Percentiles rank a stretch among this genome's conserved stretches.
phyloP scores from a whole-genome alignment of 2,888 invertebrate genomes.

The Lasioglossum marginatum region DNA sequence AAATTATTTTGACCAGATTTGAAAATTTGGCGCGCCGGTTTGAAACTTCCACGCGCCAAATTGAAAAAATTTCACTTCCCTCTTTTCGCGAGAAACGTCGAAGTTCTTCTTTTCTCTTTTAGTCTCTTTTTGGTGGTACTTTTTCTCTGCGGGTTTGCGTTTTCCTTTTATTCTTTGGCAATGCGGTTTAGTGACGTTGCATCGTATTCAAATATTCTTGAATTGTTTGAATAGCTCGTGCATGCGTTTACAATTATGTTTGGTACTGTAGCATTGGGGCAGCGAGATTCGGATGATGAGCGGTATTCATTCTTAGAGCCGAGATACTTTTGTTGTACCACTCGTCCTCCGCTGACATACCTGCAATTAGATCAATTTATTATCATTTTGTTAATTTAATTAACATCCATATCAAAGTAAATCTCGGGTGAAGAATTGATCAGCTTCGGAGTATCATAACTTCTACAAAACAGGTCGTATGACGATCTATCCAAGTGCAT shows the following conservation, averaged over 20 bases:
- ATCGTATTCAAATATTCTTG: slow-evolving; percentile 28
- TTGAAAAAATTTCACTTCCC: slow-evolving; percentile 6
- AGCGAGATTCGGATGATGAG: slow-evolving; percentile 97
- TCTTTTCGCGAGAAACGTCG: slow-evolving; percentile 11
- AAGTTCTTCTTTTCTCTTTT: slow-evolving; percentile 25
- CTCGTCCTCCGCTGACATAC: slow-evolving; percentile 97
- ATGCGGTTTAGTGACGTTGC: slow-evolving; percentile 24
- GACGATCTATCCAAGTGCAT: background rate
- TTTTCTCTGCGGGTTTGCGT: background rate
- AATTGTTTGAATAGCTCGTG: slow-evolving; percentile 59
- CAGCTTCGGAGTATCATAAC: background rate
- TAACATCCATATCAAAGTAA: background rate
- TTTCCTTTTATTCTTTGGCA: slow-evolving; percentile 7
- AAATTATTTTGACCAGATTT: slow-evolving; percentile 19
- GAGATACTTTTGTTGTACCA: slow-evolving; percentile 99
- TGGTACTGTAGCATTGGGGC: slow-evolving; percentile 99
- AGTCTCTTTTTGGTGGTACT: slow-evolving; percentile 15
- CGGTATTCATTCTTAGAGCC: slow-evolving; percentile 98
- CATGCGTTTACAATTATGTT: slow-evolving; percentile 90
- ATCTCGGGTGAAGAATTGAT: background rate
- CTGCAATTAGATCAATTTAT: slow-evolving; percentile 84
- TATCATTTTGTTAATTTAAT: background rate
- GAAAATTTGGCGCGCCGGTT: slow-evolving; percentile 10
- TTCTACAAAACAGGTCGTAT: background rate
- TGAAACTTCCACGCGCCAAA: background rate